Evolutionary conservation across 1,140 invertebrate genomes (phyloP).

Genomic region (Sipha flava): DNA sequence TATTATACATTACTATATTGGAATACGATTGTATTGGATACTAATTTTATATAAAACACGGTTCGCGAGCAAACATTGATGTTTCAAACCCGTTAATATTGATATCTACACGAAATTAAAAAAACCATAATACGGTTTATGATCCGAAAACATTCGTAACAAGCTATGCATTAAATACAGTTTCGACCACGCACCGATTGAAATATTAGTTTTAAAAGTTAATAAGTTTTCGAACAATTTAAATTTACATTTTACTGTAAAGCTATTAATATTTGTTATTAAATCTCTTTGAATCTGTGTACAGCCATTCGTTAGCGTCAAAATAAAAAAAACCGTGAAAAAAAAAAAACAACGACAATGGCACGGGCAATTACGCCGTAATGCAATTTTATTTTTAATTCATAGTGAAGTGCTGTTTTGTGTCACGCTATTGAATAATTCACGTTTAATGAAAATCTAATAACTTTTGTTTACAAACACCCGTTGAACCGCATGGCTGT

Average conservation of each 20-base stretch:
- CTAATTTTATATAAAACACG: too few relatives aligned
- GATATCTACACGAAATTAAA: too few relatives aligned
- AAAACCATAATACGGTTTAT: too few relatives aligned
- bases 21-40: too few relatives aligned
- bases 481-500: not conserved
- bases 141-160: too few relatives aligned
- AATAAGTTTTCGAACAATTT: not conserved
- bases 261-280: not conserved
- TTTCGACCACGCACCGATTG: not conserved
- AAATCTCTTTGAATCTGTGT: not conserved
- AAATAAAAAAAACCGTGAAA: not conserved
- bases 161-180: too few relatives aligned
- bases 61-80: too few relatives aligned
- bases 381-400: constrained; percentile 10
- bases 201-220: not conserved
- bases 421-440: constrained; percentile 12
- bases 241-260: not conserved
- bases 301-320: not conserved
- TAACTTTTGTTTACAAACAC: not conserved
- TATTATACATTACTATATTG: too few relatives aligned
- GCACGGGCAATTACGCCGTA: not conserved
- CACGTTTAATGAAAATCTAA: not conserved
- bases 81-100: too few relatives aligned
- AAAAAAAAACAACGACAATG: not conserved
- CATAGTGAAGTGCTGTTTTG: not conserved